Evolutionary conservation across 92 coral and sea anemone genomes (phyloP), one percentile per base, ranked within the genome.

Genomic region (Umimayanthus chanpuru): DNA sequence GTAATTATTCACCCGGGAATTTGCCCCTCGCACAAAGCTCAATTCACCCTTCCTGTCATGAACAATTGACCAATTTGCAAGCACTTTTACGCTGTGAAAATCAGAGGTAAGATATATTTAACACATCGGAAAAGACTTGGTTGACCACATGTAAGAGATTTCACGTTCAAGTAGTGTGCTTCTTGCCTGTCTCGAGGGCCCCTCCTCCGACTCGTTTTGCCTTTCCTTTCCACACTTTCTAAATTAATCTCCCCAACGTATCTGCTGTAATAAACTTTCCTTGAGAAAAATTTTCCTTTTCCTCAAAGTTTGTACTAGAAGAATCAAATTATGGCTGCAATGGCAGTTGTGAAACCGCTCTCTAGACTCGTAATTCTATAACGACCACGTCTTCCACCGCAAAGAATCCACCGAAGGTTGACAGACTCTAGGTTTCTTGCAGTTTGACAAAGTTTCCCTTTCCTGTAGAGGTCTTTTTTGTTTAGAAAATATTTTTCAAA

Each of bases 401-500:
- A 32, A 32, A 32, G 0, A 32, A 32, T 32, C 36, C 36, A 32
- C 36, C 36, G 36, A 32, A 32, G 2, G 36, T 32, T 32, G 36
- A 32, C 0, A 32, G 0, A 32, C 36, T 32, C 36, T 2, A 32
- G 36, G 36, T 32, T 32, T 32, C 36, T 32, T 32, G 36, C 36
- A 32, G 2, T 32, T 32, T 32, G 36, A n/a, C n/a, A n/a, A n/a
- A n/a, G n/a, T n/a, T n/a, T 65, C 71, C 5, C 71, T 65, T 65
- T 15, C 71, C 21, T 65, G 9, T 15, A 65, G 71, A 15, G 71
- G 71, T 65, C 71, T 6, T 65, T 65, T 65, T 15, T 3, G 71
- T 65, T 65, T 65, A n/a, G 71, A 65, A 65, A 65, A 65, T 20
- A 65, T 65, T n/a, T n/a, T n/a, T n/a, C n/a, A n/a, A n/a, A n/a